Percentiles rank a stretch among this genome's conserved stretches.
Evolutionary conservation across 2,888 invertebrate species (phyloP).

Genomic region (Corbicula japonica): DNA sequence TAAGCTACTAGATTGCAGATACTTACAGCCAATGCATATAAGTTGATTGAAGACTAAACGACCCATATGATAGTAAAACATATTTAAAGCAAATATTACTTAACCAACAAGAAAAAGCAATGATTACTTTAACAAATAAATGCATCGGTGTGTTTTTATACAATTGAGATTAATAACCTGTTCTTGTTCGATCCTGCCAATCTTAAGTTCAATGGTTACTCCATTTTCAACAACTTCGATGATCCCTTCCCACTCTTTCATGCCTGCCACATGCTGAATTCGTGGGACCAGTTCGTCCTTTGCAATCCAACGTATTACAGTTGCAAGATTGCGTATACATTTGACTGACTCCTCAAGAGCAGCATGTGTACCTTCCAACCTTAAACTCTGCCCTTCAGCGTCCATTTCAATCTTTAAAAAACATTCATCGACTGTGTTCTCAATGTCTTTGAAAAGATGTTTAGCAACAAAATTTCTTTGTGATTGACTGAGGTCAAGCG

Average conservation of each 20-base stretch:
- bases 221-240: not conserved
- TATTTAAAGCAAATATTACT: not conserved
- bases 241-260: not conserved
- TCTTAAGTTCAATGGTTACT: not conserved
- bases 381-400: not conserved
- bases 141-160: too few species aligned
- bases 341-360: not conserved
- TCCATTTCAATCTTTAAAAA: not conserved
- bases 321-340: not conserved
- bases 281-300: not conserved
- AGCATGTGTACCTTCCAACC: not conserved
- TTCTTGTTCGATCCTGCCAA: constrained; percentile 4
- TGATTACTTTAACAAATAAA: too few species aligned
- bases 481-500: not conserved
- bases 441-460: not conserved
- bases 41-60: too few species aligned
- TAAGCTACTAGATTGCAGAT: too few species aligned
- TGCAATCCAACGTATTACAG: not conserved
- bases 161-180: too few species aligned
- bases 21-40: too few species aligned
- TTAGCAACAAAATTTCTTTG: not conserved
- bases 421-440: not conserved
- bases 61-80: not conserved
- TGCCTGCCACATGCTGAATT: not conserved
- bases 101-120: too few species aligned